Base-by-base conservation (phyloP, 2,888 invertebrate genomes). In the Scaptomyza flava region DNA sequence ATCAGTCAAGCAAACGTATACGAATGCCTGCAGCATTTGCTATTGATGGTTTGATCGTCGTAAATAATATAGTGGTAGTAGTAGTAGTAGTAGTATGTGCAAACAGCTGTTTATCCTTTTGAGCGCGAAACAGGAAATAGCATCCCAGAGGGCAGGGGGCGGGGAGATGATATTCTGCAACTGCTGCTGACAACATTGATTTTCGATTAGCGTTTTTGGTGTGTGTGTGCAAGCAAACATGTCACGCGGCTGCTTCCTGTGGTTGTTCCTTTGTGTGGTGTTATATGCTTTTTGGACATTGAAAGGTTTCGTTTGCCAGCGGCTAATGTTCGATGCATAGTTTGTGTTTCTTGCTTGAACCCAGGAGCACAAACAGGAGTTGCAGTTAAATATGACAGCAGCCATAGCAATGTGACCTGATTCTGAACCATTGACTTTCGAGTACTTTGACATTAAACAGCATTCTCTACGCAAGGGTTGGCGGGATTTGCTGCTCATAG, bases 381-480 rank as follows among this genome's bases (percentile, higher is more conserved):
- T 48, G 33, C 0, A 12, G 48, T 20, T 33, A 33, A 6, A 30
- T 70, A 59, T 66, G 80, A 72, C 72, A 72, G 83, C 70, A 70
- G 74, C 68, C 83, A 56, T 67, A 80, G 74, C 64, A 78, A 78
- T 81, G 74, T 84, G 79, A 80, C 79, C 84, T 71, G 79, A 59
- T 84, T 84, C 72, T 81, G 68, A 80, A 78, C 79, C 79, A 84
- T 84, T 84, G 79, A 84, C 79, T 84, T 72, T 74, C 51, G 71
- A 67, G 79, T 62, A 60, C 74, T 77, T 58, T 70, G 80, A 69
- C 79, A 79, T 79, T 77, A 79, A 76, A 46, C 67, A 59, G 70
- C 52, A 53, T 12, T 17, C 14, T 3, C 41, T 12, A 5, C 6
- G 2, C 9, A 30, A 42, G 27, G 6, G 23, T 5, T 31, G 11